Percentiles rank a stretch among this genome's conserved stretches.
Conservation (phyloP, 2,113 vertebrate species). For the Rhadina sibilatrix region DNA sequence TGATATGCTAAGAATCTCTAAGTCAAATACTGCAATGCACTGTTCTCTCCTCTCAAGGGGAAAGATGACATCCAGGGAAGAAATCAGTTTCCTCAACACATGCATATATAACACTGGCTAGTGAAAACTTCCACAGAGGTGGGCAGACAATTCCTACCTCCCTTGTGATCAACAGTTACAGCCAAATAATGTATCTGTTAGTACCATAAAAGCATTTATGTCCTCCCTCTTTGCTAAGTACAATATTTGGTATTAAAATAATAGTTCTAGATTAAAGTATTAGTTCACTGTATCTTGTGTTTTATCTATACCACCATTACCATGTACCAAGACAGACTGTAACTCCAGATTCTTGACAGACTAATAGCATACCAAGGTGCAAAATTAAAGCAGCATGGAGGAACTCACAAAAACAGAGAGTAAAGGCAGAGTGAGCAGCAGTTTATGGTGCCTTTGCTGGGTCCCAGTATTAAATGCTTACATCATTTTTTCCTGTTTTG, state of each 20-base stretch:
- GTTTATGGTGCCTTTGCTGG: background rate
- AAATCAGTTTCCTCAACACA: background rate
- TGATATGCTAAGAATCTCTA: background rate
- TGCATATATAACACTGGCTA: background rate
- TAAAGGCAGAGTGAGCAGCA: background rate
- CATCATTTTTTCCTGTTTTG: background rate
- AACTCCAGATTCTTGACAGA: background rate
- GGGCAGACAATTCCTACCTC: background rate
- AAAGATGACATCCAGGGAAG: background rate
- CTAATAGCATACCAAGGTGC: background rate
- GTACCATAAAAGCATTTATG: background rate
- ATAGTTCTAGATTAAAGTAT: background rate
- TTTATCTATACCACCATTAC: background rate
- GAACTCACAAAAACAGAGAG: background rate
- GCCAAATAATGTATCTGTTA: background rate
- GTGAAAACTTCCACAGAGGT: background rate
- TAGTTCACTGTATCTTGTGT: background rate
- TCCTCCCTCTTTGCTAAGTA: background rate
- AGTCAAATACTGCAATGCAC: background rate
- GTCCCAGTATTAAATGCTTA: background rate
- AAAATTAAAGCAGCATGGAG: background rate
- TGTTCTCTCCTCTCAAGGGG: background rate
- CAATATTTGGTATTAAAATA: background rate
- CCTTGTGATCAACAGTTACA: background rate
- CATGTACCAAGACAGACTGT: accelerated